phyloP scores from a whole-genome alignment of 2,888 invertebrate genomes.

The Drosophila mettleri region DNA sequence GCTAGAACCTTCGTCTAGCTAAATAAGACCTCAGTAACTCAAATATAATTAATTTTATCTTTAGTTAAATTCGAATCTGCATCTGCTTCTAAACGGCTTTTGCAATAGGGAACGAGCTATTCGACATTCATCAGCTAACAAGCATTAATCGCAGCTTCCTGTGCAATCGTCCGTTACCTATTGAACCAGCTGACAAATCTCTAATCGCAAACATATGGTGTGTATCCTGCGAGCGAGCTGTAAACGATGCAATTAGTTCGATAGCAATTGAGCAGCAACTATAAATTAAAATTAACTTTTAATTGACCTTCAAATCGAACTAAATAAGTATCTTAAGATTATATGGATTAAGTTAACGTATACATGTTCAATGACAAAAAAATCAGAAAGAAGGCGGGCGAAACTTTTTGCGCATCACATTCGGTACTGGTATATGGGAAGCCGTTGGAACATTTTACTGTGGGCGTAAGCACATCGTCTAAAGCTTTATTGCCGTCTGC shows the following conservation, averaged over 20 bases:
- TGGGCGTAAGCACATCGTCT: conserved; percentile 8
- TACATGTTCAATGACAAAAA: conserved; percentile 30
- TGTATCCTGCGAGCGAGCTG: conserved; percentile 19
- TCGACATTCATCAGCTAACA: conserved; percentile 5
- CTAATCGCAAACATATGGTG: conserved; percentile 54
- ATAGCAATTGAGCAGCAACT: conserved; percentile 29
- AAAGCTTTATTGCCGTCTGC: conserved; percentile 60
- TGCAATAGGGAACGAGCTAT: conserved; percentile 3
- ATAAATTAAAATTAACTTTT: conserved; percentile 70
- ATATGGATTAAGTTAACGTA: conserved; percentile 50
- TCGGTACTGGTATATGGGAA: conserved; percentile 34
- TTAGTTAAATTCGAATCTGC: conserved; percentile 4
- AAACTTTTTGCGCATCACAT: conserved; percentile 58
- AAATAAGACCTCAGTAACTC: too few species aligned
- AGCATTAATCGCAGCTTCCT: neutral
- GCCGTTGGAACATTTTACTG: conserved; percentile 25
- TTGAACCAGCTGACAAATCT: conserved; percentile 11
- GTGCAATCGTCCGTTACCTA: neutral
- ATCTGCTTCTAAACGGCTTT: conserved; percentile 3
- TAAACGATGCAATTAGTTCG: conserved; percentile 49
- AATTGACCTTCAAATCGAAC: conserved; percentile 57
- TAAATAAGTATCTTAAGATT: conserved; percentile 44
- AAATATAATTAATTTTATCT: neutral
- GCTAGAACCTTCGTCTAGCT: too few species aligned
- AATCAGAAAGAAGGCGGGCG: conserved; percentile 23